A percentile compares a stretch with the other conserved stretches of the same genome.
Conservation (phyloP, 1,140 invertebrate species). For the Copidosoma floridanum region DNA sequence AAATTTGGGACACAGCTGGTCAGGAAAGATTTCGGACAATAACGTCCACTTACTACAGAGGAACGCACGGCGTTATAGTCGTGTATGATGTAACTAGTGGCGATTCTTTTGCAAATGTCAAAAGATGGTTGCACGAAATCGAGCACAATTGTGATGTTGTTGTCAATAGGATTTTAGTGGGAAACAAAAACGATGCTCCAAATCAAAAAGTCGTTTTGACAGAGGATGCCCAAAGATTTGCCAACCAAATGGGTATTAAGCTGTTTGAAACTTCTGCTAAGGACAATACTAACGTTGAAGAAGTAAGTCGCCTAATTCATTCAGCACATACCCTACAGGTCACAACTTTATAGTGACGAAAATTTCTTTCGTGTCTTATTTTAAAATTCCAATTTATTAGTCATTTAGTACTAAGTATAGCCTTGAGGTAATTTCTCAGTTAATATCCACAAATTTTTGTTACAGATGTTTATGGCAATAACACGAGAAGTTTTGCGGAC, state of each 20-base stretch:
- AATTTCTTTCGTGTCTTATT: too few relatives aligned
- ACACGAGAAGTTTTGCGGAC: slow-evolving; percentile 69
- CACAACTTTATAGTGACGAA: too few relatives aligned
- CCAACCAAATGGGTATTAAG: slow-evolving; percentile 94
- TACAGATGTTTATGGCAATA: slow-evolving; percentile 74
- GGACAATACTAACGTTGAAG: slow-evolving; percentile 98
- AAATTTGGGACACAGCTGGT: slow-evolving; percentile 97
- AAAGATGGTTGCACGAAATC: slow-evolving; percentile 97
- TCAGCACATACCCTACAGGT: too few relatives aligned
- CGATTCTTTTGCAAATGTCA: slow-evolving; percentile 98
- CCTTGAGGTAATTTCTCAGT: too few relatives aligned
- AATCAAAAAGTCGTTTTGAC: slow-evolving; percentile 95
- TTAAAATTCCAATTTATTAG: too few relatives aligned
- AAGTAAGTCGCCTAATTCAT: too few relatives aligned
- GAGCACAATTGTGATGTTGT: slow-evolving; percentile 97
- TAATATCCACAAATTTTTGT: too few relatives aligned
- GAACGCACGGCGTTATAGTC: slow-evolving; percentile 98
- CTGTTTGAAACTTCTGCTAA: slow-evolving; percentile 99
- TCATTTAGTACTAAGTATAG: too few relatives aligned
- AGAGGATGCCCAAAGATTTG: slow-evolving; percentile 95
- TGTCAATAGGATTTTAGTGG: slow-evolving; percentile 98
- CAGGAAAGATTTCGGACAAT: slow-evolving; percentile 95
- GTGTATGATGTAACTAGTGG: slow-evolving; percentile 99
- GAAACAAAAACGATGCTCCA: slow-evolving; percentile 98
- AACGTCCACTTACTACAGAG: slow-evolving; percentile 93